A percentile compares a stretch with the other conserved stretches of the same genome.
phyloP scores from a whole-genome alignment of 2,888 invertebrate species.

The Tethea ocularis region DNA sequence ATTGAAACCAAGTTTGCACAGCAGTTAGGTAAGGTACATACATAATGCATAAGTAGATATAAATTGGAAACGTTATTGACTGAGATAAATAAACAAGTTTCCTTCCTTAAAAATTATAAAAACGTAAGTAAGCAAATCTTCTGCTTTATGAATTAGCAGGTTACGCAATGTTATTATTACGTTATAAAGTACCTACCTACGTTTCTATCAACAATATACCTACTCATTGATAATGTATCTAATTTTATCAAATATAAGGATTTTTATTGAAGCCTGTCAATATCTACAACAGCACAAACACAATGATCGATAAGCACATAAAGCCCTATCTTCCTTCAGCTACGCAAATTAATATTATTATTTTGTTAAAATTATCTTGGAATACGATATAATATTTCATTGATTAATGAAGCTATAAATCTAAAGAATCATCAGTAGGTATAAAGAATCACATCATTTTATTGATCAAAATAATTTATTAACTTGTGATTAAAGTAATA shows the following conservation, averaged over 20 bases:
- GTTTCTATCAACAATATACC: background rate
- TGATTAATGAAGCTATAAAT: conserved; percentile 11
- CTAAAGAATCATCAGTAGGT: conserved; percentile 10
- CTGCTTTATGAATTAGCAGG: background rate
- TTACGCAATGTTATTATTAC: background rate
- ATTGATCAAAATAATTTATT: background rate
- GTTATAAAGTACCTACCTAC: background rate
- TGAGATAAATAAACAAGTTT: background rate
- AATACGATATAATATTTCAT: conserved; percentile 18
- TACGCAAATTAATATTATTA: conserved; percentile 21
- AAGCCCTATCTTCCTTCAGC: conserved; percentile 34
- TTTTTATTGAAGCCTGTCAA: conserved; percentile 33
- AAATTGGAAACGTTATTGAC: background rate
- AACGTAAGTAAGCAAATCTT: background rate
- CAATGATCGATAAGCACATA: conserved; percentile 33
- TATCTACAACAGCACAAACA: conserved; percentile 16
- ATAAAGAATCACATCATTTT: background rate
- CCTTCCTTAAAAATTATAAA: too few species aligned
- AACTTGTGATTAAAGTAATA: conserved; percentile 9
- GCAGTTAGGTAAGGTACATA: background rate
- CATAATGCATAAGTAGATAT: background rate
- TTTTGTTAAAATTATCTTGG: conserved; percentile 2
- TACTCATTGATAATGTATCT: conserved; percentile 22
- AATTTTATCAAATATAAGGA: conserved; percentile 35
- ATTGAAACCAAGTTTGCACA: background rate